A percentile compares a stretch with the other conserved stretches of the same genome.
phyloP scores from a whole-genome alignment of 1,140 invertebrate species.

The Protaetia brevitarsis region DNA sequence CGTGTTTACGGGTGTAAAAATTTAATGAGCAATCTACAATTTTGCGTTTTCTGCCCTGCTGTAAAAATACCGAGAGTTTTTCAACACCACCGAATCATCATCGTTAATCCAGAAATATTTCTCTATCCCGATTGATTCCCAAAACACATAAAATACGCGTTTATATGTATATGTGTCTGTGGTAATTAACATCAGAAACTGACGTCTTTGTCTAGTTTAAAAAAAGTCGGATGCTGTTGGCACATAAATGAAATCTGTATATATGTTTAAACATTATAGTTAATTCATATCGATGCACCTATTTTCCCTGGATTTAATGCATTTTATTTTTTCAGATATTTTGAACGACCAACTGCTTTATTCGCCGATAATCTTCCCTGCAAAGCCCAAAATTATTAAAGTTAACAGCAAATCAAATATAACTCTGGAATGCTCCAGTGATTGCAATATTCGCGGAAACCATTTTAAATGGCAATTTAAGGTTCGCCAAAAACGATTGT shows the following conservation, averaged over 20 bases:
- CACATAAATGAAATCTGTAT: too few relatives aligned
- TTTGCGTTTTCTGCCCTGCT: constrained; percentile 1
- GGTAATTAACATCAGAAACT: not conserved
- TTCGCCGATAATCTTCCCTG: not conserved
- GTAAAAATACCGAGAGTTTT: not conserved
- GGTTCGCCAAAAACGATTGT: not conserved
- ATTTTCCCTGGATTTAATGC: too few relatives aligned
- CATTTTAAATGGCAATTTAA: not conserved
- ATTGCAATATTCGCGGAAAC: not conserved
- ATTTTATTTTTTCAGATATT: constrained; percentile 8
- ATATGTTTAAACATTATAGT: too few relatives aligned
- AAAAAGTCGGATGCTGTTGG: not conserved
- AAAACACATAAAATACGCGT: not conserved
- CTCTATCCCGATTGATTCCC: not conserved
- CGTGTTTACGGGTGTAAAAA: not conserved
- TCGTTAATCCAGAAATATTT: not conserved
- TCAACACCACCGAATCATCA: not conserved
- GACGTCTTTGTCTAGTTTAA: not conserved
- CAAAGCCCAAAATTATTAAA: not conserved
- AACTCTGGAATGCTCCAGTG: not conserved
- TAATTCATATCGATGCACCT: too few relatives aligned
- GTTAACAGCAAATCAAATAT: not conserved
- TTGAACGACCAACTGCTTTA: not conserved
- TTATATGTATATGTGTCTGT: not conserved
- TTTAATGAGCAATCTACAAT: constrained; percentile 7